Evolutionary conservation across 2,888 invertebrate species (phyloP).

Genomic region (Drosophila peninsularis): DNA sequence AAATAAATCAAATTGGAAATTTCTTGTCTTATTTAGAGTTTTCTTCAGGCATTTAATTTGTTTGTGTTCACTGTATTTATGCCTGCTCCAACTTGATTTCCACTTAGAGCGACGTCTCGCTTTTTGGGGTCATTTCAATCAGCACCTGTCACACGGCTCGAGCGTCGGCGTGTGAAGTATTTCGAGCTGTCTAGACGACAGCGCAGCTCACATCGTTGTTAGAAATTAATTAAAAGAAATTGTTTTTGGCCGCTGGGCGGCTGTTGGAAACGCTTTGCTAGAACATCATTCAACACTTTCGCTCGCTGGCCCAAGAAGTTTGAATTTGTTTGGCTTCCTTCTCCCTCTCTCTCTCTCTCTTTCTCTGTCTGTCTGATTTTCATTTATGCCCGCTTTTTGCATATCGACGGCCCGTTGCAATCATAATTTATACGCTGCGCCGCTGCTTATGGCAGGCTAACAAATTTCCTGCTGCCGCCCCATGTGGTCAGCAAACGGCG

Average conservation of each 20-base stretch:
- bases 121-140: constrained; percentile 77
- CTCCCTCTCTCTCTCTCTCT: neutral
- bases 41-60: constrained; percentile 22
- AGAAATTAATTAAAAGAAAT: constrained; percentile 76
- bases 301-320: constrained; percentile 30
- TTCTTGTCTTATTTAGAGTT: constrained; percentile 1
- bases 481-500: constrained; percentile 66
- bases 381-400: constrained; percentile 53
- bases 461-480: constrained; percentile 73
- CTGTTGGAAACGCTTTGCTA: constrained; percentile 51
- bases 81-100: constrained; percentile 39
- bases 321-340: neutral
- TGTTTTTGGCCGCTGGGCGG: constrained; percentile 45
- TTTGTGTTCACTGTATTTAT: constrained; percentile 40
- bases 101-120: constrained; percentile 31
- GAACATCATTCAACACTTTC: constrained; percentile 69
- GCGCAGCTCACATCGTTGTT: constrained; percentile 39
- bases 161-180: constrained; percentile 69
- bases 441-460: constrained; percentile 79
- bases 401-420: constrained; percentile 59
- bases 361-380: too few species aligned
- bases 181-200: constrained; percentile 50
- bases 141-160: constrained; percentile 70
- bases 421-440: constrained; percentile 73
- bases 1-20: constrained; percentile 15